phyloP scores from a whole-genome alignment of 2,888 invertebrate species.

The Meganola albula region DNA sequence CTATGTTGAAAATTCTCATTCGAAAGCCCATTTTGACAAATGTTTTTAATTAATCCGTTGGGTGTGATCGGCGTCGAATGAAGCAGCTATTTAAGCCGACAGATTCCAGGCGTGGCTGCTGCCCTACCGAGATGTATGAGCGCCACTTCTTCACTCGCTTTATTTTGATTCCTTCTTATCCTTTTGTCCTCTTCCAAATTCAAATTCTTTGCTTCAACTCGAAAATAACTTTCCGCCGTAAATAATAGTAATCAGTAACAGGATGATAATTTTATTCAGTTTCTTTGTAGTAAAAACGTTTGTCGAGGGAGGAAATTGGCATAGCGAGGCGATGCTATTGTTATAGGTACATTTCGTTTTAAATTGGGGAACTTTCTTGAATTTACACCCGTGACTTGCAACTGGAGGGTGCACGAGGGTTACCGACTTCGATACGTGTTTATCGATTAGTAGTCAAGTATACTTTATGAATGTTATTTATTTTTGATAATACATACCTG shows the following conservation, averaged over 20 bases:
- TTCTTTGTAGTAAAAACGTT: constrained; percentile 61
- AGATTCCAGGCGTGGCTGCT: constrained; percentile 57
- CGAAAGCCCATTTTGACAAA: constrained; percentile 58
- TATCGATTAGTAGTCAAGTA: constrained; percentile 51
- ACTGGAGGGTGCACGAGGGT: constrained; percentile 43
- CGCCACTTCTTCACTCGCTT: constrained; percentile 41
- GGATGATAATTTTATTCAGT: constrained; percentile 67
- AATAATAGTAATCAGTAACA: constrained; percentile 44
- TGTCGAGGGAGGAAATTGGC: constrained; percentile 70
- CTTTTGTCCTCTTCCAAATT: constrained; percentile 25
- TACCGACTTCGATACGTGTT: constrained; percentile 36
- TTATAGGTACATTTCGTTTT: constrained; percentile 73
- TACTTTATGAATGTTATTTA: too few species aligned
- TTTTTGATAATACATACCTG: too few species aligned
- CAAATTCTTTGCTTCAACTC: constrained; percentile 33
- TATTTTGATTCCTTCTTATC: constrained; percentile 33
- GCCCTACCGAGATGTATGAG: constrained; percentile 41
- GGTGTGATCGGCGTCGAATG: constrained; percentile 54
- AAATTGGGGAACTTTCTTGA: constrained; percentile 76
- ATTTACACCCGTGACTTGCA: constrained; percentile 75
- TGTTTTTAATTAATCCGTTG: constrained; percentile 68
- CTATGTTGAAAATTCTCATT: constrained; percentile 48
- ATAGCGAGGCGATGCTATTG: constrained; percentile 66
- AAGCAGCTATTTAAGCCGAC: constrained; percentile 56
- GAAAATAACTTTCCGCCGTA: constrained; percentile 44